Base-by-base conservation (phyloP, 2,888 invertebrate genomes). In the Tinea trinotella region DNA sequence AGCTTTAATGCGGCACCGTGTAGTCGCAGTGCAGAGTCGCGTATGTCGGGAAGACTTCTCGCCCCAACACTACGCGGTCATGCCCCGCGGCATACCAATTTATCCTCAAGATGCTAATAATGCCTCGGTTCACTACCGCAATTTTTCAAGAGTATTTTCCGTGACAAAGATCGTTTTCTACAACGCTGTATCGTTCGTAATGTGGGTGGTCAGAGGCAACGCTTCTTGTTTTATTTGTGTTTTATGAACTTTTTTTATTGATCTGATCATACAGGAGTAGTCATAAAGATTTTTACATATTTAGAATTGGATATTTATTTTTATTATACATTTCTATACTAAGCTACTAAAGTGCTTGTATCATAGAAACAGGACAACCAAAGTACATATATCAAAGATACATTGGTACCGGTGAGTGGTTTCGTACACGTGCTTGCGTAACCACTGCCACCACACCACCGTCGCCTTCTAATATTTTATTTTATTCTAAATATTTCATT, bases 51-150 rank as follows among this genome's bases (percentile, higher is more conserved):
- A 17, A 46, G 46, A n/a, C 18, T 40, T 40, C 40, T 48, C 22
- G 48, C 19, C 15, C 44, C 44, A 44, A 15, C 48, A 48, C 48
- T 2, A 17, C 12, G 68, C 69, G 68, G 69, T 70, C 68, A 49
- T 68, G 69, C 74, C 75, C 68, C 62, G 71, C 71, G 71, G 82
- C 76, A 82, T 80, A 82, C 77, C 75, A 81, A 83, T 78, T 77
- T 73, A 71, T 76, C 70, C 68, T 64, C 61, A 67, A 67, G 76
- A 79, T 74, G 76, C 74, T 78, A 78, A 83, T 83, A 81, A 77
- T 68, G 76, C 67, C 68, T 65, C 71, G 65, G 61, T 79, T 82
- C 76, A 79, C 68, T 64, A 69, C 60, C 65, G 64, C 63, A 60
- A 53, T 53, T 40, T 53, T 53, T 53, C 53, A 53, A 40, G 40